Evolutionary conservation across 2,888 invertebrate genomes (phyloP).

Genomic region (Melanotus villosus): DNA sequence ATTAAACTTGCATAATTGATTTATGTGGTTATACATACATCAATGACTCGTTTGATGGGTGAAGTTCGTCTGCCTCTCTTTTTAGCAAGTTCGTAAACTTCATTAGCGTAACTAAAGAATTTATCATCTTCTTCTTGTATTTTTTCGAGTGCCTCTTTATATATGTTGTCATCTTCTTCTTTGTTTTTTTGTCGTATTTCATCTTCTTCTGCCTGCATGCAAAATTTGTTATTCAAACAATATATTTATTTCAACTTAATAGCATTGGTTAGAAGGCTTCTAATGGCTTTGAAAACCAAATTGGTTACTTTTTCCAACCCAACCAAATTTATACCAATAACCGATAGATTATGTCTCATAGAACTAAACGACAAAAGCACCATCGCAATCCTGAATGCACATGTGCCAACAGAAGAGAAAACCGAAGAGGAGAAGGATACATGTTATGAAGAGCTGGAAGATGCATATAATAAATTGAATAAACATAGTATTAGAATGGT

Average conservation of each 20-base stretch:
- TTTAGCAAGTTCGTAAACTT: slow-evolving; percentile 68
- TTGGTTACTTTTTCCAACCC: no score
- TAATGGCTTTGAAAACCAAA: no score
- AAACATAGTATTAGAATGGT: no score
- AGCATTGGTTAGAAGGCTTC: not conserved
- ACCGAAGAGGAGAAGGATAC: no score
- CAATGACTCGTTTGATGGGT: slow-evolving; percentile 69
- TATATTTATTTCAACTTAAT: not conserved
- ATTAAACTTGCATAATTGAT: not conserved
- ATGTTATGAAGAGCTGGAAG: no score
- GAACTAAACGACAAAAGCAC: no score
- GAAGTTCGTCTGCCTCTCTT: slow-evolving; percentile 65
- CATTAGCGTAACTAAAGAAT: slow-evolving; percentile 70
- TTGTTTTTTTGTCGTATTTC: slow-evolving; percentile 36
- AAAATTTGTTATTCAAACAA: slow-evolving; percentile 59
- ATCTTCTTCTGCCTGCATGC: slow-evolving; percentile 53
- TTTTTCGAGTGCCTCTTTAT: slow-evolving; percentile 65
- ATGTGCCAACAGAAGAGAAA: no score
- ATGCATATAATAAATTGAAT: no score
- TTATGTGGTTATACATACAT: slow-evolving; percentile 57
- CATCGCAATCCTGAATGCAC: no score
- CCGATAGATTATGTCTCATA: no score
- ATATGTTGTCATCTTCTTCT: slow-evolving; percentile 54
- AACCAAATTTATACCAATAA: no score
- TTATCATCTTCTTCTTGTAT: slow-evolving; percentile 70